A percentile compares a stretch with the other conserved stretches of the same genome.
Conservation (phyloP, 2,113 vertebrate species). For the Pontoporia blainvillei region DNA sequence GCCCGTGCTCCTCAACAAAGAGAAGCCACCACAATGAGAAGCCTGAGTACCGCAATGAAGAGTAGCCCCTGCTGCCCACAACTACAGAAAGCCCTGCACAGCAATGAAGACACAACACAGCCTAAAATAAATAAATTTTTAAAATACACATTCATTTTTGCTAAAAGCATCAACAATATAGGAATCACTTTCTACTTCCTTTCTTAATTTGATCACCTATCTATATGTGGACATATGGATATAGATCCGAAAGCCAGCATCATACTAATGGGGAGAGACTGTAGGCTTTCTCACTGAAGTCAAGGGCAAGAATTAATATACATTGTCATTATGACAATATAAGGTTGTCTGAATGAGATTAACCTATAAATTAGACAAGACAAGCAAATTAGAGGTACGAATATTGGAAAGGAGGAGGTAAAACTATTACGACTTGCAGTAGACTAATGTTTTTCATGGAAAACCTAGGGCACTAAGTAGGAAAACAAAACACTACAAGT, state of each 20-base stretch:
- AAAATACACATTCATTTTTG: neutral
- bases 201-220: neutral
- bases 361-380: neutral
- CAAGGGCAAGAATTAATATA: neutral
- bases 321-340: neutral
- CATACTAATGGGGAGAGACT: neutral
- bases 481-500: neutral
- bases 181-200: neutral
- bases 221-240: neutral
- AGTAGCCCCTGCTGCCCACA: too few species aligned
- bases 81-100: too few species aligned
- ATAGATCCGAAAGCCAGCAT: neutral
- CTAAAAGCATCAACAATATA: neutral
- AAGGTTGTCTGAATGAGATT: neutral
- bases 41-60: too few species aligned
- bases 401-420: neutral
- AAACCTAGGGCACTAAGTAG: neutral
- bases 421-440: neutral
- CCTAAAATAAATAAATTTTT: too few species aligned
- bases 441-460: neutral
- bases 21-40: too few species aligned
- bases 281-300: neutral
- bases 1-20: too few species aligned
- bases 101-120: too few species aligned
- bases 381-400: neutral